Evolutionary conservation across 2,888 invertebrate species (phyloP).

Genomic region (Sarcophaga rosellei): DNA sequence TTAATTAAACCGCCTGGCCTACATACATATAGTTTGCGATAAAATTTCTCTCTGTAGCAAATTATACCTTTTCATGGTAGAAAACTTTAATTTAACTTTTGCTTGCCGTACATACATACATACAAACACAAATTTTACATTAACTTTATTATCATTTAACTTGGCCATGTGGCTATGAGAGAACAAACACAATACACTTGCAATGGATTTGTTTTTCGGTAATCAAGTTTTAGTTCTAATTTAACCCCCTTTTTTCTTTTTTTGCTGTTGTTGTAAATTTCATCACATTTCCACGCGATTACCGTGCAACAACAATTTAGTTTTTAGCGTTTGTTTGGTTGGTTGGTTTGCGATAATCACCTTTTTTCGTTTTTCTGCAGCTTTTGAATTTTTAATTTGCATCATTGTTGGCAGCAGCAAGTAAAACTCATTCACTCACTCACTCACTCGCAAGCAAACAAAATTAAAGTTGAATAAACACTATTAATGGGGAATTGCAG

Average conservation of each 20-base stretch:
- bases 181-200: not conserved
- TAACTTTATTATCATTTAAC: conserved; percentile 2
- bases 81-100: too few species aligned
- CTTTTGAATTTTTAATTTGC: conserved; percentile 57
- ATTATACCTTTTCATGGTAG: too few species aligned
- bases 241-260: not conserved
- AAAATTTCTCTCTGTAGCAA: too few species aligned
- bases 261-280: conserved; percentile 18
- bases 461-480: conserved; percentile 38
- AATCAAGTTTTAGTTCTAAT: conserved; percentile 51
- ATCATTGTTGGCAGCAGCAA: conserved; percentile 46
- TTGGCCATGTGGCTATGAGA: not conserved
- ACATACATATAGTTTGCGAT: too few species aligned
- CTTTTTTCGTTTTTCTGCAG: conserved; percentile 34
- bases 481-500: conserved; percentile 53
- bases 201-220: conserved; percentile 17
- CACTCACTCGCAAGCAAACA: not conserved
- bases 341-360: conserved; percentile 55
- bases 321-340: conserved; percentile 34
- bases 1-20: too few species aligned
- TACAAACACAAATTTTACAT: not conserved
- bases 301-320: conserved; percentile 40
- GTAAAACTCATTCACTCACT: too few species aligned
- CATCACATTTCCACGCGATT: conserved; percentile 63
- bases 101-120: not conserved